Conservation (phyloP, 2,797 vertebrate genomes). For the Coracias cyanogaster region DNA sequence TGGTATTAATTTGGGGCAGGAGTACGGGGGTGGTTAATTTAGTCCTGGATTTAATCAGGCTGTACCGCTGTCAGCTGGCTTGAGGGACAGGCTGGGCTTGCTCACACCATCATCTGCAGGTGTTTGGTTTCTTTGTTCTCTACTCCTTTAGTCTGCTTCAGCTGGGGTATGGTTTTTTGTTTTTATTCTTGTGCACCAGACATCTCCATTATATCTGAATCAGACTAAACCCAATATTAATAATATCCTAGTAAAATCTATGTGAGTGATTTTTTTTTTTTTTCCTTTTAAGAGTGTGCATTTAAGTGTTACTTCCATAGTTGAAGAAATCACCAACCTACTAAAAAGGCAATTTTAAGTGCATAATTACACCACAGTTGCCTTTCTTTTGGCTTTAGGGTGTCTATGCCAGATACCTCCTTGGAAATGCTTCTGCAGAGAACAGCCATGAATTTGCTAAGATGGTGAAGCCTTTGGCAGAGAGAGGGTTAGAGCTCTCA, state of each 20-base stretch:
- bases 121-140: neutral
- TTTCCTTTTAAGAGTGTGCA: neutral
- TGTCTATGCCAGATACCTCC: constrained; percentile 88
- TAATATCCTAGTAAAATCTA: neutral
- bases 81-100: neutral
- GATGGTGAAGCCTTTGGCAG: constrained; percentile 88
- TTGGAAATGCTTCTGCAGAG: constrained; percentile 90
- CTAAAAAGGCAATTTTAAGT: neutral
- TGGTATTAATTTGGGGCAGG: neutral
- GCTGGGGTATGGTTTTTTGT: neutral
- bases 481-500: constrained; percentile 85
- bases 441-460: constrained; percentile 83
- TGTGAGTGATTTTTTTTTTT: neutral
- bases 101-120: neutral
- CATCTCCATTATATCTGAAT: neutral
- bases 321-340: neutral
- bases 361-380: neutral
- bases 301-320: neutral
- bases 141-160: neutral
- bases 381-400: constrained; percentile 79
- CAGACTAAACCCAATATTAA: neutral
- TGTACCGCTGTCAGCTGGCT: neutral
- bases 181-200: neutral
- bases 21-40: neutral
- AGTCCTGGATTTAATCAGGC: neutral